Evolutionary conservation across 2,888 invertebrate genomes (phyloP).

Genomic region (Amorpha juglandis): DNA sequence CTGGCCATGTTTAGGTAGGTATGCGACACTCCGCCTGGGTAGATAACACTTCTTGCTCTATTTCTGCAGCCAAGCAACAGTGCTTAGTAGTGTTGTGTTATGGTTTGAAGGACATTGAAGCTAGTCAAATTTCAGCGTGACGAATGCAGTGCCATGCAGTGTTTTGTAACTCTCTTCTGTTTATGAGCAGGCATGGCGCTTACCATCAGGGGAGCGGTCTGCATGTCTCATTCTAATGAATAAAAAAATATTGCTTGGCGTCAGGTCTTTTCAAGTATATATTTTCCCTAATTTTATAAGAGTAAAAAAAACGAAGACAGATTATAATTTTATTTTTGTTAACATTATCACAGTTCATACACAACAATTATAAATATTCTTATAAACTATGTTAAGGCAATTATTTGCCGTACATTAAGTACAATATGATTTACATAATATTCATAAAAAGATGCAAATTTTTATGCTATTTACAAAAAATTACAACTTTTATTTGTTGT

Average conservation of each 20-base stretch:
- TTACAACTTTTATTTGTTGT: slow-evolving; percentile 51
- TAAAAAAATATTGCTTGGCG: neutral
- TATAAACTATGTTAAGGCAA: slow-evolving; percentile 34
- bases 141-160: too few species aligned
- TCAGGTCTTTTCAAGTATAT: neutral
- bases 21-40: too few species aligned
- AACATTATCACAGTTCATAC: slow-evolving; percentile 64
- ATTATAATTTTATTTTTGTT: slow-evolving; percentile 51
- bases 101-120: too few species aligned
- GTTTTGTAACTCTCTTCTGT: too few species aligned
- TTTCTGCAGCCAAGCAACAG: too few species aligned
- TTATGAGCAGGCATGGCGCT: too few species aligned
- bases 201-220: too few species aligned
- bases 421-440: slow-evolving; percentile 27
- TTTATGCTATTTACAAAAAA: slow-evolving; percentile 63
- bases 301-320: neutral
- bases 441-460: slow-evolving; percentile 58
- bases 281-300: neutral
- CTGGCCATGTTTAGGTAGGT: too few species aligned
- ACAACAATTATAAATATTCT: slow-evolving; percentile 46
- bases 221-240: too few species aligned
- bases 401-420: slow-evolving; percentile 9
- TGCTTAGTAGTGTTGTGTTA: too few species aligned
- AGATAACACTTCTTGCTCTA: too few species aligned
- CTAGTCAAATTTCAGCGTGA: too few species aligned